phyloP scores from a whole-genome alignment of 2,797 vertebrate genomes.

The Limosa lapponica region DNA sequence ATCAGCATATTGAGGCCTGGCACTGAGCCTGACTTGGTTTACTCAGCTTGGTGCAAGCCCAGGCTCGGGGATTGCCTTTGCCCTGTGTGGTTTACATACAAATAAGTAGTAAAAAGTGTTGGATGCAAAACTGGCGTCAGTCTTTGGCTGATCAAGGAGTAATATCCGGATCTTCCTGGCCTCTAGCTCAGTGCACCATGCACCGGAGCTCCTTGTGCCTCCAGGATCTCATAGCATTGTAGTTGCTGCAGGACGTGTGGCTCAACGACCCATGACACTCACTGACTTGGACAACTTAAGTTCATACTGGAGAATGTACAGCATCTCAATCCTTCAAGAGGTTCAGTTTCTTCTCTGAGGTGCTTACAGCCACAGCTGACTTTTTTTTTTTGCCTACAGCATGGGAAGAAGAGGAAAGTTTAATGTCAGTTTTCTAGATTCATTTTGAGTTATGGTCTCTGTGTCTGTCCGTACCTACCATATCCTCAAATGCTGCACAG shows the following conservation, averaged over 20 bases:
- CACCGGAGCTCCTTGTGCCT: not conserved
- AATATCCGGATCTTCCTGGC: not conserved
- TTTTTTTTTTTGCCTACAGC: no score
- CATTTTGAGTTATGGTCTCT: not conserved
- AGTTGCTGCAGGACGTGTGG: not conserved
- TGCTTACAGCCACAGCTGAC: not conserved
- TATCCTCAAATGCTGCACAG: not conserved
- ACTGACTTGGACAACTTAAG: not conserved
- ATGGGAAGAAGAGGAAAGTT: not conserved
- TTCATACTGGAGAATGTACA: not conserved
- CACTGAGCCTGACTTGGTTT: not conserved
- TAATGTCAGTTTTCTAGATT: not conserved
- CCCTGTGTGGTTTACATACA: not conserved
- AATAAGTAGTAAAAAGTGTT: not conserved
- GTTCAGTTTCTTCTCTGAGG: not conserved
- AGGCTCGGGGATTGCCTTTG: not conserved
- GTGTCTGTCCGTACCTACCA: not conserved
- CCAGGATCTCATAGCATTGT: not conserved
- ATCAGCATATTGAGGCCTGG: not conserved
- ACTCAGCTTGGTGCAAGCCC: fast-evolving
- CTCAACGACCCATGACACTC: not conserved
- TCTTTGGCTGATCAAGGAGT: not conserved
- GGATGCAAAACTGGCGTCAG: not conserved
- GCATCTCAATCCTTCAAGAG: not conserved
- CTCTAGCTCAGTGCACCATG: not conserved